Evolutionary conservation across 2,113 vertebrate species (phyloP), one percentile per base, ranked within the genome.

Genomic region (Oryzias melastigma): DNA sequence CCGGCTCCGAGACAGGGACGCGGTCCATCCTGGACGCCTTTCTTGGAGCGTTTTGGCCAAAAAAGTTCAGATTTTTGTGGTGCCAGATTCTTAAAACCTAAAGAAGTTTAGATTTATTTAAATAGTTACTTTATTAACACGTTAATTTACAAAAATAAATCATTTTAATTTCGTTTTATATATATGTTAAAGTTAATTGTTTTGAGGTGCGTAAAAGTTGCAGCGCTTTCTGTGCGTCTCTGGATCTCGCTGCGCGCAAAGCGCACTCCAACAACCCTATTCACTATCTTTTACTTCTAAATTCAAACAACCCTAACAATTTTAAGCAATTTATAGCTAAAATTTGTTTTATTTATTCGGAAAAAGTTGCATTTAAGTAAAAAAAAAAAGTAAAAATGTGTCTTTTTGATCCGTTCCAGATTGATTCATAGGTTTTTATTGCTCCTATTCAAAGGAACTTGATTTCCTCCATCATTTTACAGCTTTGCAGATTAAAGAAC

Each of bases 121-220:
- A 35, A 35, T 12, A 35, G 3, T 35, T 35, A 35, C 35, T 35
- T 35, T 35, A 3, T 12, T 3, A 35, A 35, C 35, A 35, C 8
- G 35, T 3, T 12, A 10, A 3, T 35, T 35, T 10, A 2, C 35
- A 10, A 35, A 35, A 35, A 35, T 35, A 35, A 35, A 10, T 35
- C 1, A 27, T 27, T 12, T 10, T 35, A 35, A 8, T 42, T 52
- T 40, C 57, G 57, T 60, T 55, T 53, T 46, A 47, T 65, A 13
- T 12, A 35, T 6, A 16, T 42, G 71, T 51, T 55, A 49, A 40
- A 55, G 52, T 15, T 6, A 0, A 20, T 46, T 41, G 40, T 12
- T 1, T 17, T n/a, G 20, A 24, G 7, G 57, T 45, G 75, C 46
- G 75, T 65, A 50, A 61, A 71, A 67, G 48, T 35, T 15, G 3